Base-by-base conservation (phyloP, 2,113 vertebrate species). In the Colius striatus region DNA sequence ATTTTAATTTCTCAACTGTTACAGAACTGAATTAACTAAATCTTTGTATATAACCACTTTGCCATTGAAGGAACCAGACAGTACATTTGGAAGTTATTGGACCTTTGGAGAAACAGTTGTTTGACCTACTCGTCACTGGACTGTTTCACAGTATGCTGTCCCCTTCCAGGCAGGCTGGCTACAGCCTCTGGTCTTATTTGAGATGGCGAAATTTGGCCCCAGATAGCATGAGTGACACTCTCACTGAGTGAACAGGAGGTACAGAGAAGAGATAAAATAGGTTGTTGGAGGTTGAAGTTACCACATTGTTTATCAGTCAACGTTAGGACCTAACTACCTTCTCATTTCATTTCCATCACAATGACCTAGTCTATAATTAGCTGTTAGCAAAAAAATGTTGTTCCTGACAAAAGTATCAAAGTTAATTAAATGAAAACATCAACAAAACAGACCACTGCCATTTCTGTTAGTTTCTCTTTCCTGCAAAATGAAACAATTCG, bases 231-330 rank as follows among this genome's bases (percentile, higher is more conserved):
- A 62, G 32, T 55, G 32, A 50, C 30, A 55, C 10, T 21, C 9
- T 58, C 20, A 45, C 16, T 25, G 29, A 55, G 26, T 8, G 71
- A 13, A 67, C 9, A 11, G 7, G 4, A 27, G 15, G 2, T 30
- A 63, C 4, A 66, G 22, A 65, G 30, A 85, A 76, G 13, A 77
- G n/a, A 25, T 3, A 66, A 36, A 60, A 6, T 32, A 10, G 22
- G 47, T 7, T 76, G 27, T 16, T 74, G 29, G 0, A 7, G 3
- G 9, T 9, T 6, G 5, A n/a, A 74, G 54, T 9, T 15, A 47
- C 13, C 25, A 9, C 21, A 18, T 57, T 43, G 25, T 50, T 91
- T 65, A 30, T 48, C 34, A 78, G 32, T 80, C 29, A 88, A 11
- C 17, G 30, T 4, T 55, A 85, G 32, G 51, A 66, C 27, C 6